These are phyloP conservation scores for Hirtodrosophila confusa DNA, from an alignment of 2,888 invertebrate genomes.

Conservation along the genomic window DNA sequence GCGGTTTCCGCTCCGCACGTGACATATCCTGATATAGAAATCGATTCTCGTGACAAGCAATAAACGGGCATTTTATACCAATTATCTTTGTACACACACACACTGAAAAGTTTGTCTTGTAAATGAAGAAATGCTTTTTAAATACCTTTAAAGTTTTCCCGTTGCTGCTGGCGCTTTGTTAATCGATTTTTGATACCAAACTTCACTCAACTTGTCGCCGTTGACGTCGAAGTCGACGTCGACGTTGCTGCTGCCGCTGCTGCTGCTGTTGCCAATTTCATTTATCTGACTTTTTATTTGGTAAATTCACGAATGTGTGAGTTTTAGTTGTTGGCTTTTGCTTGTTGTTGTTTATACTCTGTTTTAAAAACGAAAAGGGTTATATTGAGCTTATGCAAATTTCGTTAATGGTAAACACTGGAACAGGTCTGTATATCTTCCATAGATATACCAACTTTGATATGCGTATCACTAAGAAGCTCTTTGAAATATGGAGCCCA, in stretches of 20 bases:
- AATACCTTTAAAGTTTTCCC: constrained; percentile 59
- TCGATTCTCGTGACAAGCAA: constrained; percentile 74
- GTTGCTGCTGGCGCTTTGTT: constrained; percentile 60
- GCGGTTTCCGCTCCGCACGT: constrained; percentile 60
- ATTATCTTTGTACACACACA: constrained; percentile 57
- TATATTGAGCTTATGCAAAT: background rate
- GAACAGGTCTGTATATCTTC: too few species aligned
- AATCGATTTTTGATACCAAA: constrained; percentile 75
- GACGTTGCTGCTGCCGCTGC: constrained; percentile 27
- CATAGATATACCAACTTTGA: too few species aligned
- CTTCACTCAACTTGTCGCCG: constrained; percentile 62
- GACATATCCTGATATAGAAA: constrained; percentile 74
- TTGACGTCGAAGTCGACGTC: constrained; percentile 34
- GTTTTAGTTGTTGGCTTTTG: constrained; percentile 45
- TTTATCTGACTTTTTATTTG: constrained; percentile 67
- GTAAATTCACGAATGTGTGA: constrained; percentile 61
- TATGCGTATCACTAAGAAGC: too few species aligned
- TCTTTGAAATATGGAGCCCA: too few species aligned
- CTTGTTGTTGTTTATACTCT: background rate
- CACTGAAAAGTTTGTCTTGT: constrained; percentile 40
- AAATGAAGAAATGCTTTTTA: constrained; percentile 64
- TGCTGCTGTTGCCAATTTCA: constrained; percentile 70
- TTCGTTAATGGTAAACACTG: too few species aligned
- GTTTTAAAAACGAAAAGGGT: too few species aligned
- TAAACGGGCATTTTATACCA: constrained; percentile 72